phyloP scores from a whole-genome alignment of 2,113 vertebrate species.

The Odobenus rosmarus region DNA sequence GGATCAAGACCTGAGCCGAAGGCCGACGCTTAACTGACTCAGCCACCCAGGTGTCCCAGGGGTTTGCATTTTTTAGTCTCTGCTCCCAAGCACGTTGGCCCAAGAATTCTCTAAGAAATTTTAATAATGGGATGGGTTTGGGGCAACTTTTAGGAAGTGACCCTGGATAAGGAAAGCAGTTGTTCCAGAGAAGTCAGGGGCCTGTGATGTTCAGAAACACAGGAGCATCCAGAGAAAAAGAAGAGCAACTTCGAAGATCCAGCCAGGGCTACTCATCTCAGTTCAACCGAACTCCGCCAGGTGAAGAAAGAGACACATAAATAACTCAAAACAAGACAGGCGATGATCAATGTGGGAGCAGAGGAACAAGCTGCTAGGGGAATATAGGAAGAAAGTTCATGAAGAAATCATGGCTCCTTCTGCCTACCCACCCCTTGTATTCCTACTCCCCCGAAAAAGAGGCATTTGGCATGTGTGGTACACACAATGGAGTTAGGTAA shows the following conservation, averaged over 20 bases:
- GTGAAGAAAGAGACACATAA: constrained; percentile 12
- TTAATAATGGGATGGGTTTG: neutral
- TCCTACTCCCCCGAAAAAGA: constrained; percentile 59
- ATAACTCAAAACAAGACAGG: neutral
- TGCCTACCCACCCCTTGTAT: neutral
- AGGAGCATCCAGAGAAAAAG: neutral
- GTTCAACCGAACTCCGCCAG: neutral
- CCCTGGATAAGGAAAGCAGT: neutral
- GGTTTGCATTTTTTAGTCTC: neutral
- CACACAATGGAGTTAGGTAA: constrained; percentile 73
- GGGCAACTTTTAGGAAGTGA: neutral
- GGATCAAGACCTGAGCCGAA: too few species aligned
- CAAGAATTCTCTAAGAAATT: neutral
- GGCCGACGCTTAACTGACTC: too few species aligned
- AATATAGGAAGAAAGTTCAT: neutral
- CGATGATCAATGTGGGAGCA: neutral
- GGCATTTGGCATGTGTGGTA: constrained; percentile 14
- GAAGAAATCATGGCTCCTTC: neutral
- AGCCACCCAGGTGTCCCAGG: neutral
- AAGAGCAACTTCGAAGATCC: neutral
- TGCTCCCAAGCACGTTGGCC: neutral
- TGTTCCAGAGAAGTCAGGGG: neutral
- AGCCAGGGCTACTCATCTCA: neutral
- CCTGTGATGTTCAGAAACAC: neutral
- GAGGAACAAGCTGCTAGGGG: neutral